Evolutionary conservation across 2,797 vertebrate species (phyloP).

Genomic region (Taeniopygia guttata): DNA sequence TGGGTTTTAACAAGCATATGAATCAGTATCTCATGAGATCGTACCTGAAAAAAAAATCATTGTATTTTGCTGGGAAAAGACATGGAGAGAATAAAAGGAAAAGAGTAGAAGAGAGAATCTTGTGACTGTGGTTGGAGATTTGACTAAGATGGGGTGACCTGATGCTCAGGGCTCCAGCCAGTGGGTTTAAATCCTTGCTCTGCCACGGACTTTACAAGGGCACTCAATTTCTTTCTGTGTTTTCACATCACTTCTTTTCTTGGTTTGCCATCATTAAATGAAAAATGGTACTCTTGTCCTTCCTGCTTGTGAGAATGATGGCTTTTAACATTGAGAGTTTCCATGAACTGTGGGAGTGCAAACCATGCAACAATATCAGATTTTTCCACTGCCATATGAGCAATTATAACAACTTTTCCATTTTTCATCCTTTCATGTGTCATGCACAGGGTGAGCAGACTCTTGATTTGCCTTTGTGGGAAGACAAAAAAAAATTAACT

Average conservation of each 20-base stretch:
- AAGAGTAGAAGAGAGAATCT: background rate
- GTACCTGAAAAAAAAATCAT: background rate
- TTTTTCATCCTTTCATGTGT: conserved; percentile 16
- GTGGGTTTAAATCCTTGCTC: background rate
- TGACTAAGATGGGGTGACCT: background rate
- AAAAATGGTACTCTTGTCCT: background rate
- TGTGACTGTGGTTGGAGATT: background rate
- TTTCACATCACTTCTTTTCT: background rate
- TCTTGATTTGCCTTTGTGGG: background rate
- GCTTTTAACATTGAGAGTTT: background rate
- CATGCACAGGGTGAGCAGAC: background rate
- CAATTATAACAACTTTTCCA: background rate
- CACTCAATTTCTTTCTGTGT: background rate
- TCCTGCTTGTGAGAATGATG: background rate
- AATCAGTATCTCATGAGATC: conserved; percentile 17
- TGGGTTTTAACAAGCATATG: conserved; percentile 29
- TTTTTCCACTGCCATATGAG: background rate
- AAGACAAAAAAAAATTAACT: background rate
- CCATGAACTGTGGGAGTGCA: background rate
- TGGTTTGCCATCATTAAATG: background rate
- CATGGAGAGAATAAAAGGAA: background rate
- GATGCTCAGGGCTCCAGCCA: background rate
- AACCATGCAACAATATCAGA: background rate
- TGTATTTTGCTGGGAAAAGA: background rate
- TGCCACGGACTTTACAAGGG: background rate